Evolutionary conservation across 2,888 invertebrate species (phyloP), one percentile per base, ranked within the genome.

Genomic region (Margaritifera margaritifera): DNA sequence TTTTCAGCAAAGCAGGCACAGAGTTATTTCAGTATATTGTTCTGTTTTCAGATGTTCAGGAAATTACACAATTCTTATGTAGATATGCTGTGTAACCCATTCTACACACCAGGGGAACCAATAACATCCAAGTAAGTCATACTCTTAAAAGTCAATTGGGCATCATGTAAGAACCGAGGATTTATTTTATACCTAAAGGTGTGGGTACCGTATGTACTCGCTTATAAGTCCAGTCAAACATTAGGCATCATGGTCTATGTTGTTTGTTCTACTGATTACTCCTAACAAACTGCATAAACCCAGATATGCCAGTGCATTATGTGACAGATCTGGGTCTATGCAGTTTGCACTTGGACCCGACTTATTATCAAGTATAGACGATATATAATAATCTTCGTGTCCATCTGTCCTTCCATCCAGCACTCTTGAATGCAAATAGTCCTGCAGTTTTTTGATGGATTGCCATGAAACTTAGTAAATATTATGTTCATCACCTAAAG

Each of bases 11-110:
- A n/a, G n/a, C 50, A 25, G 6, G 8, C 24, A 20, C 15, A 5
- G 8, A n/a, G 22, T 66, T 18, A 27, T 64, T 50, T 50, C 58
- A 25, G 42, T 24, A 20, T 25, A 3, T 62, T 65, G 42, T 31
- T 71, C 63, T 59, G 20, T 74, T 86, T 80, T 65, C 83, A 94
- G 94, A 94, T 95, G 92, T 96, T 96, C 87, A 93, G 97, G 70
- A 95, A 95, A 89, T 92, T 99, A 55, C 99, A 99, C 88, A 93
- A 94, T 62, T 93, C 96, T 55, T 99, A 98, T 89, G 95, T 96
- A 2, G 97, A 98, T 89, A 95, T 96, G 75, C 94, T 99, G 70
- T 97, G 96, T 86, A 98, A 98, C 91, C 98, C 99, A 60, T 99
- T 99, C 90, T 97, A 98, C 91, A 93, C 95, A 85, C 97, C 98